Percentiles rank a stretch among this genome's conserved stretches.
Conservation (phyloP, 53 echinoderm and acorn worm species). For the Luidia sarsii region DNA sequence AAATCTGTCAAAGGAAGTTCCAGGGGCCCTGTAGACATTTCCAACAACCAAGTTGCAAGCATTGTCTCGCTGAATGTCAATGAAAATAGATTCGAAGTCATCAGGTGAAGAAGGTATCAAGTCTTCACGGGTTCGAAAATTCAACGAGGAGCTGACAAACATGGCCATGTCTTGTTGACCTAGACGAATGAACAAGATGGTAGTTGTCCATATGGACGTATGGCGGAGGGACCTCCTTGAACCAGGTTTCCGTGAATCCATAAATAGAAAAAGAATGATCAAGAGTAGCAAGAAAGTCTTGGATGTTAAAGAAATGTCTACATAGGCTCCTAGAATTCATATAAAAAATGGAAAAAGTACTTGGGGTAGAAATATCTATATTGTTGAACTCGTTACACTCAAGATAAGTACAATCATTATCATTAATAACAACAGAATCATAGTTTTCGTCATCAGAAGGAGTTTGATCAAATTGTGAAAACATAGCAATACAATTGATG, state of each 20-base stretch:
- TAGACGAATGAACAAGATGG: slow-evolving; percentile 1
- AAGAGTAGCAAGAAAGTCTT: not conserved
- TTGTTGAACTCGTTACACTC: too few species aligned
- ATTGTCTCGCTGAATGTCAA: not conserved
- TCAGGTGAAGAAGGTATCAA: not conserved
- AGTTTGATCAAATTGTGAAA: too few species aligned
- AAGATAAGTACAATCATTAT: too few species aligned
- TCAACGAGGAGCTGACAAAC: not conserved
- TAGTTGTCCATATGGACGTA: slow-evolving; percentile 1
- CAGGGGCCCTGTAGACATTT: slow-evolving; percentile 26
- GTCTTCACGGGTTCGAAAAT: not conserved
- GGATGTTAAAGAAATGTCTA: slow-evolving; percentile 19
- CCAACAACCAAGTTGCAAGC: slow-evolving; percentile 10
- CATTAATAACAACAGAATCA: too few species aligned
- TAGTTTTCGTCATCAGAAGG: too few species aligned
- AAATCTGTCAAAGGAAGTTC: not conserved
- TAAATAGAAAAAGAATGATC: not conserved
- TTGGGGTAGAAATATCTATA: too few species aligned
- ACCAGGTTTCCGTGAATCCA: slow-evolving; percentile 3
- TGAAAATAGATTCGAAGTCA: slow-evolving; percentile 3
- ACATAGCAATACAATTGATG: too few species aligned
- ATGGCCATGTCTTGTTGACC: not conserved
- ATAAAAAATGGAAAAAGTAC: not conserved
- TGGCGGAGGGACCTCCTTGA: not conserved
- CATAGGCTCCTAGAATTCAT: slow-evolving; percentile 24